Base-by-base conservation (phyloP, 1,140 invertebrate genomes). In the Hylyphantes graminicola region DNA sequence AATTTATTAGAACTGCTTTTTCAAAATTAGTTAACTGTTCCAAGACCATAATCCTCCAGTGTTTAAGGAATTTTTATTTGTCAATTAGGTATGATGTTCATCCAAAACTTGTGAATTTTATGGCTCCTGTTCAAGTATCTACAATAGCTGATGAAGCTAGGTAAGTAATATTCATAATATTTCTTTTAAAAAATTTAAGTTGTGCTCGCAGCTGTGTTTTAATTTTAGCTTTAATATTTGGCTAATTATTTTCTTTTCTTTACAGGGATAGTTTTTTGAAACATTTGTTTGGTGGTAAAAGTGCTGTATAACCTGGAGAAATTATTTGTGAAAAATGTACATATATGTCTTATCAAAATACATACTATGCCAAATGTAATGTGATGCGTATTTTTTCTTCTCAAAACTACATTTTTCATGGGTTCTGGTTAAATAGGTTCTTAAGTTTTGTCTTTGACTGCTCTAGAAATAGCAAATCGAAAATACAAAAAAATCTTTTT, bases 41-140 rank as follows among this genome's bases (percentile, higher is more conserved):
- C 0, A 61, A 75, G 12, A 4, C 64, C 19, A n/a, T 7, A 7
- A 51, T 50, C 12, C 12, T 68, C 21, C 2, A n/a, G 21, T 21
- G 12, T 68, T 68, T 68, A 12, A 17, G 21, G 13, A 19, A n/a
- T 11, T 68, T 21, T 76, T 10, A 19, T 74, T 79, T 63, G 7
- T 17, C 86, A 87, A 87, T 77, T 68, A 93, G 96, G 77, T 99
- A 97, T 90, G 94, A 94, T 87, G 93, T 98, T 13, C 96, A 98
- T 89, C 93, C 94, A 61, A 96, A 97, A 89, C 90, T 99, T 21
- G 93, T 97, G 0, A 98, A 97, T 90, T 98, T 96, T 88, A 97
- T 98, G 96, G 96, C 96, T 5, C 95, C 96, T 0, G 91, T 94
- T 75, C 93, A 93, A 73, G 90, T 91, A 6, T 89, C 90, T 75